Base-by-base conservation (phyloP, 35 echinoderm and acorn worm species). In the Apostichopus californicus region DNA sequence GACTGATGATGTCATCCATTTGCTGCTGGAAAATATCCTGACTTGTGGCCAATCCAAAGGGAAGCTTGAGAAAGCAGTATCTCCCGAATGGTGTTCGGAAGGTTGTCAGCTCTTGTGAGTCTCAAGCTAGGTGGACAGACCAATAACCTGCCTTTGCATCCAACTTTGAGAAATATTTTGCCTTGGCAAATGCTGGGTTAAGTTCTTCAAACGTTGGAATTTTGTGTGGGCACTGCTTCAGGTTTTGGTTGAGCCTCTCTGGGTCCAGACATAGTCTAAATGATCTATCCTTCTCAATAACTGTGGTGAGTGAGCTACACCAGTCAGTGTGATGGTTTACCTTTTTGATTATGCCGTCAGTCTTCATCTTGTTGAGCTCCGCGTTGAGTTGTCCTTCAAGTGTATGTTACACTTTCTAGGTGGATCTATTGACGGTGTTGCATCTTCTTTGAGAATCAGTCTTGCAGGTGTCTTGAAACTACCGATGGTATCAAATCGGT, bases 401-500 rank as follows among this genome's bases (percentile, higher is more conserved):
- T n/a, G n/a, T n/a, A n/a, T n/a, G n/a, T n/a, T n/a, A n/a, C n/a
- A n/a, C n/a, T n/a, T n/a, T n/a, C n/a, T n/a, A n/a, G n/a, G n/a
- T n/a, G n/a, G n/a, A n/a, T n/a, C n/a, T n/a, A n/a, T n/a, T n/a
- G n/a, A n/a, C n/a, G n/a, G n/a, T n/a, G n/a, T n/a, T n/a, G n/a
- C n/a, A n/a, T n/a, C n/a, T n/a, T n/a, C n/a, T n/a, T n/a, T n/a
- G n/a, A n/a, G n/a, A n/a, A n/a, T n/a, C n/a, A n/a, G n/a, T n/a
- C n/a, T n/a, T n/a, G n/a, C n/a, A n/a, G n/a, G n/a, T n/a, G n/a
- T n/a, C n/a, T n/a, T n/a, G n/a, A 95, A 95, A 46, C 77, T 92
- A 7, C 90, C 77, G 9, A 92, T 92, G 18, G 11, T 86, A 5
- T 92, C 91, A 78, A 92, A 93, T 25, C 83, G n/a, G 18, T 92